Conservation (phyloP, 2,797 vertebrate species). For the Hippoglossus hippoglossus region DNA sequence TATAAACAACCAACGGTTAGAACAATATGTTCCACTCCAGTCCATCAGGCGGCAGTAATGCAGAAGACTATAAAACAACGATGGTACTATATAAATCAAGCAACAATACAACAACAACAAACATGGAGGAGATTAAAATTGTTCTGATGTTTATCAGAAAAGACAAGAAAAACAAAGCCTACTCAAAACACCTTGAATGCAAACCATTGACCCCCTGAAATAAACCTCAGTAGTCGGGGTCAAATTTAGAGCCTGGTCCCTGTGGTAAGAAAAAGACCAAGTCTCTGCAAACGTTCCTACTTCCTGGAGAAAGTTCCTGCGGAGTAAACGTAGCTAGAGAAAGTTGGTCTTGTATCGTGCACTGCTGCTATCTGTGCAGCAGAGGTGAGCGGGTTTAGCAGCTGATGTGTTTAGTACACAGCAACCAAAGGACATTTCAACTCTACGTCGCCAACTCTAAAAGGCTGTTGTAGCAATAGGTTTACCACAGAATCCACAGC, state of each 20-base stretch:
- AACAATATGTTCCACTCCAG: neutral
- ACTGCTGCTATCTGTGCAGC: too few relatives aligned
- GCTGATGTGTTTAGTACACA: conserved; percentile 73
- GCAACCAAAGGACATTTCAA: conserved; percentile 31
- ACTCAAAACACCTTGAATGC: too few relatives aligned
- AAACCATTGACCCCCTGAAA: too few relatives aligned
- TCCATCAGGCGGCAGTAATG: neutral
- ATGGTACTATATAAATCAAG: neutral
- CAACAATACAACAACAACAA: too few relatives aligned
- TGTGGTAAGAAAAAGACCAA: neutral
- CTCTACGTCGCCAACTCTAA: neutral
- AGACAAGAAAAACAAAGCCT: too few relatives aligned
- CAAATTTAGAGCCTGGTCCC: too few relatives aligned
- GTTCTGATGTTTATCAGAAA: too few relatives aligned
- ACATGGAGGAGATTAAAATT: too few relatives aligned
- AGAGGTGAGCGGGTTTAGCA: conserved; percentile 58
- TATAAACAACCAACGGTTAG: too few relatives aligned
- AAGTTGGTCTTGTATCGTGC: conserved; percentile 4
- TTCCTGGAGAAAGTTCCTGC: neutral
- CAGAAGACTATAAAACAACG: neutral
- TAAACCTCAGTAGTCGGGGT: too few relatives aligned
- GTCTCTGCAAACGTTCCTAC: neutral
- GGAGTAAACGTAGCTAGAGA: neutral
- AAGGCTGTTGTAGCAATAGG: too few relatives aligned
- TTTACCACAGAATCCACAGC: neutral